phyloP scores from a whole-genome alignment of 2,113 vertebrate species.

The Cebidichthys violaceus region DNA sequence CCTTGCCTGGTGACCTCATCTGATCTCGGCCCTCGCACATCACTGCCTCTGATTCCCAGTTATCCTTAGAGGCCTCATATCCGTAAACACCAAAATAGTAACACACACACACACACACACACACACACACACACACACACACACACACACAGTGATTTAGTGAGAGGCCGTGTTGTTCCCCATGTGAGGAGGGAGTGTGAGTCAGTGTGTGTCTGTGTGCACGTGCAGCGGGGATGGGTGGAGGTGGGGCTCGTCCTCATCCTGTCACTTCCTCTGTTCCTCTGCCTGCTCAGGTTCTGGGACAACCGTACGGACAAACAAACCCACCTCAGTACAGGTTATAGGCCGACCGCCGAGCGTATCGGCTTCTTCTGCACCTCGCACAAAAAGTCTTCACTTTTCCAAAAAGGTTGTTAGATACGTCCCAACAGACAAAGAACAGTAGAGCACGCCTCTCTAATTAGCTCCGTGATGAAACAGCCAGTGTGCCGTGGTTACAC shows the following conservation, averaged over 20 bases:
- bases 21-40: constrained; percentile 65
- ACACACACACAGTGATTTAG: constrained; percentile 43
- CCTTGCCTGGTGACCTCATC: constrained; percentile 61
- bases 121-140: constrained; percentile 24
- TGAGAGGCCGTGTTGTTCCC: constrained; percentile 48
- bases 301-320: constrained; percentile 42
- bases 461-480: not conserved
- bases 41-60: constrained; percentile 54
- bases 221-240: constrained; percentile 42
- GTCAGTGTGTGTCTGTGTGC: constrained; percentile 61
- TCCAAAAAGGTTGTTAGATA: not conserved
- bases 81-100: constrained; percentile 46
- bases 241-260: constrained; percentile 70
- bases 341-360: constrained; percentile 8
- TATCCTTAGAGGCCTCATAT: constrained; percentile 60
- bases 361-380: constrained; percentile 5
- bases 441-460: not conserved
- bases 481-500: not conserved
- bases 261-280: constrained; percentile 76
- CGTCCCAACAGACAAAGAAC: not conserved
- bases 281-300: constrained; percentile 67
- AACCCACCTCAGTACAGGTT: constrained; percentile 31
- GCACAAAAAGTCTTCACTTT: not conserved
- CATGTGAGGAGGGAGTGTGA: constrained; percentile 64
- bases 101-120: constrained; percentile 25